These are phyloP conservation scores for Dunckerocampus dactyliophorus DNA, from an alignment of 2,113 vertebrate species.

Conservation along the genomic window DNA sequence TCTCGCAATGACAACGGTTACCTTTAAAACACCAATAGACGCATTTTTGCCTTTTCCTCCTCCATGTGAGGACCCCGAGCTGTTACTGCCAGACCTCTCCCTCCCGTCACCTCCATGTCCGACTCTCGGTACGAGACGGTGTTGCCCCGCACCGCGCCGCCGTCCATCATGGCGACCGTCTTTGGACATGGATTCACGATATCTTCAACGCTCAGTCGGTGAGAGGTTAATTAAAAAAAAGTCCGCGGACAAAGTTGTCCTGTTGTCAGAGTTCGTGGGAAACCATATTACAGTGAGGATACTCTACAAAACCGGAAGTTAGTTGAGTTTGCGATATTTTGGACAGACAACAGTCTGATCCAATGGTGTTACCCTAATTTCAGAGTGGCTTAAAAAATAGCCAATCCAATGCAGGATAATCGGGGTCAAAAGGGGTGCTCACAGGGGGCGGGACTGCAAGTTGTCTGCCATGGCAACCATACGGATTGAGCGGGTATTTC, in stretches of 20 bases:
- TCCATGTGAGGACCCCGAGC: slow-evolving; percentile 78
- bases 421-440: slow-evolving; percentile 29
- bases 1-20: slow-evolving; percentile 18
- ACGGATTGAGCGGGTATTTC: slow-evolving; percentile 38
- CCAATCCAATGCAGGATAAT: slow-evolving; percentile 36
- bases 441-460: slow-evolving; percentile 26
- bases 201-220: slow-evolving; percentile 1
- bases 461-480: slow-evolving; percentile 66
- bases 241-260: slow-evolving; percentile 6
- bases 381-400: neutral
- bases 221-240: neutral
- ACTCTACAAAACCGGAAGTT: slow-evolving; percentile 57
- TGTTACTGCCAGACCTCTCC: slow-evolving; percentile 78
- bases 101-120: slow-evolving; percentile 70
- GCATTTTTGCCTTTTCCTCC: slow-evolving; percentile 73
- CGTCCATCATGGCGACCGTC: slow-evolving; percentile 74
- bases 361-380: slow-evolving; percentile 29
- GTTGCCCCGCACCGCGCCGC: slow-evolving; percentile 71
- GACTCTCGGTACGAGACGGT: slow-evolving; percentile 67
- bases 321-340: slow-evolving; percentile 1
- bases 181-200: slow-evolving; percentile 69
- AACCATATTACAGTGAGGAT: slow-evolving; percentile 49
- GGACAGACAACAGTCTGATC: slow-evolving; percentile 20
- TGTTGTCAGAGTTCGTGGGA: slow-evolving; percentile 34
- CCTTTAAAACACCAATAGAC: slow-evolving; percentile 65